Conservation (phyloP, 1,140 invertebrate species). For the Aplysia californica region DNA sequence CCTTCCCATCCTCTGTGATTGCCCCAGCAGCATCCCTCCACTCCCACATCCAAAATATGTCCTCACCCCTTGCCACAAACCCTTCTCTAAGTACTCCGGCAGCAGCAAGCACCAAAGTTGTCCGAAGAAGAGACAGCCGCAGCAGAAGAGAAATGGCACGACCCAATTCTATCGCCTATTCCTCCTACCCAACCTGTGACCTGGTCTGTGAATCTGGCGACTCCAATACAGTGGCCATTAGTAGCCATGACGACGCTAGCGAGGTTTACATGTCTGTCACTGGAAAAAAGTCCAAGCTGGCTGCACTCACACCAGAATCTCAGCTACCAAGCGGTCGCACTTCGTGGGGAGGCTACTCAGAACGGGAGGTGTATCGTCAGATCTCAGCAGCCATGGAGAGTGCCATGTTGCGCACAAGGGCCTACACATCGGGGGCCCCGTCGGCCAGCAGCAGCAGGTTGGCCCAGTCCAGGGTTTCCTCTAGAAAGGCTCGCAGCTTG, state of each 20-base stretch:
- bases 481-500: constrained; percentile 63
- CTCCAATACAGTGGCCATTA: not conserved
- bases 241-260: constrained; percentile 51
- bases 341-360: constrained; percentile 50
- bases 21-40: constrained; percentile 24
- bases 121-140: constrained; percentile 55
- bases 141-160: constrained; percentile 55
- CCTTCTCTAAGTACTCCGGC: too few species aligned
- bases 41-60: not conserved
- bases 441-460: not conserved
- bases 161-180: constrained; percentile 66
- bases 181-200: constrained; percentile 63
- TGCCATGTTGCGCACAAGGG: constrained; percentile 58
- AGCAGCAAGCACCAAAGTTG: constrained; percentile 45
- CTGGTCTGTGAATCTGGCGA: constrained; percentile 35
- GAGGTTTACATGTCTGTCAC: constrained; percentile 50
- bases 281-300: constrained; percentile 54
- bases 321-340: constrained; percentile 30
- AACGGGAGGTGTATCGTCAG: constrained; percentile 58
- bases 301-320: constrained; percentile 27
- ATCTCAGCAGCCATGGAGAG: constrained; percentile 63
- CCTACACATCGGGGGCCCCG: constrained; percentile 22
- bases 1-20: constrained; percentile 2
- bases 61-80: constrained; percentile 16
- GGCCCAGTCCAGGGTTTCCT: constrained; percentile 28